Base-by-base conservation (phyloP, 1,140 invertebrate genomes). In the Eciton burchellii region DNA sequence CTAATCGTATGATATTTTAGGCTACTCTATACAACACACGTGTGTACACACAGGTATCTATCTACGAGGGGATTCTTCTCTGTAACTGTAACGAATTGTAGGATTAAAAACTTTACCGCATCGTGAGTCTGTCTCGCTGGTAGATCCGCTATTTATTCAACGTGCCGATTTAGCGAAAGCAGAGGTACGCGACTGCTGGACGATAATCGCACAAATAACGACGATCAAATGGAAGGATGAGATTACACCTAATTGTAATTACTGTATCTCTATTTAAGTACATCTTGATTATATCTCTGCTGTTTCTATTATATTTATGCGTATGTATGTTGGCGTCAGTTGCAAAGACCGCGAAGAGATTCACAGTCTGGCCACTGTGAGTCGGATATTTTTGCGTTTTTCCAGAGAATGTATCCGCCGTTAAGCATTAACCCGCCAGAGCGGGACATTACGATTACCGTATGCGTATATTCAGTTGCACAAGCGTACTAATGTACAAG, bases 1-100 rank as follows among this genome's bases (percentile, higher is more conserved):
- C 87, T 93, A 92, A 93, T 92, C 88, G 66, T 91, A 91, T 26
- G 79, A 86, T 88, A 88, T 74, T 87, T 82, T 88, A 88, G 84
- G 63, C 63, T 83, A 79, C 62, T 63, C 72, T 63, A 66, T 88
- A 83, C 29, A 54, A 70, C 62, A 79, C 16, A 35, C 35, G 35
- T 35, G 35, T 35, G 57, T 81, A 49, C 59, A 84, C 14, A 72
- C 59, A 66, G 19, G 35, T 81, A 76, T 74, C 16, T 81, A 76
- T 74, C 16, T 84, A 76, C 65, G 60, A 65, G 35, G 24, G 43
- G 21, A 70, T 84, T 77, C 76, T 88, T 76, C 81, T 35, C 35
- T 35, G 45, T 76, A 84, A 72, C 35, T 66, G 57, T 70, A 74
- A 52, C 56, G 56, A 87, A 76, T 19, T n/a, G 52, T 87, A 84